Percentiles rank a stretch among this genome's conserved stretches.
Conservation (phyloP, 2,113 vertebrate species). For the Planiliza haematocheilus region DNA sequence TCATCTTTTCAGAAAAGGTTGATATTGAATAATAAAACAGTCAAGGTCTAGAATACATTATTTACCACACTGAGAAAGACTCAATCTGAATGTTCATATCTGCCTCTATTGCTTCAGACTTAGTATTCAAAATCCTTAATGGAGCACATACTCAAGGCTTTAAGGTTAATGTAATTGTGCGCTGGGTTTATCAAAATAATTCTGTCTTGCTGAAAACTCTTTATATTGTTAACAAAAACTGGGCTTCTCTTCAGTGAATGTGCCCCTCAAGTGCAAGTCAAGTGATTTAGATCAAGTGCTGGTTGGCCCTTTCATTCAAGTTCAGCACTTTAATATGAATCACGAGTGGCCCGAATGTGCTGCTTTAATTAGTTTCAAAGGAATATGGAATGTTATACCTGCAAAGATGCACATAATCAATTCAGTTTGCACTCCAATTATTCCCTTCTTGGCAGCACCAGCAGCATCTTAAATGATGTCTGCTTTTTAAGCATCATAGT, state of each 20-base stretch:
- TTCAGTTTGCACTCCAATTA: constrained; percentile 10
- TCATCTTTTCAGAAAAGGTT: background rate
- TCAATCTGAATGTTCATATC: background rate
- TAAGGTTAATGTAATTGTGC: background rate
- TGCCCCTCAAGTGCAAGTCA: constrained; percentile 21
- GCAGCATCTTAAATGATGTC: constrained; percentile 1
- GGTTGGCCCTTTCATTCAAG: constrained; percentile 19
- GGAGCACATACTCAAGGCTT: background rate
- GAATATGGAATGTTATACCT: background rate
- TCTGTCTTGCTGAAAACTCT: constrained; percentile 1
- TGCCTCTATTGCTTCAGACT: constrained; percentile 14
- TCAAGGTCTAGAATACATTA: background rate
- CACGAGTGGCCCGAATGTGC: background rate
- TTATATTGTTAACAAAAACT: constrained; percentile 11
- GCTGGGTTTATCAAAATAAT: background rate
- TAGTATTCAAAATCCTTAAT: background rate
- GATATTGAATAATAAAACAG: constrained; percentile 27
- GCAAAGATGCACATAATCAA: constrained; percentile 7
- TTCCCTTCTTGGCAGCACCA: constrained; percentile 3
- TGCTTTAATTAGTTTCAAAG: constrained; percentile 23
- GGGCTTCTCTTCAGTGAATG: background rate
- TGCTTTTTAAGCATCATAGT: background rate
- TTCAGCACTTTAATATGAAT: constrained; percentile 25
- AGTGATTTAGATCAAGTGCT: constrained; percentile 42
- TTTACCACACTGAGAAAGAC: background rate